A percentile compares a stretch with the other conserved stretches of the same genome.
Conservation (phyloP, 2,113 vertebrate species). For the Gobius niger region DNA sequence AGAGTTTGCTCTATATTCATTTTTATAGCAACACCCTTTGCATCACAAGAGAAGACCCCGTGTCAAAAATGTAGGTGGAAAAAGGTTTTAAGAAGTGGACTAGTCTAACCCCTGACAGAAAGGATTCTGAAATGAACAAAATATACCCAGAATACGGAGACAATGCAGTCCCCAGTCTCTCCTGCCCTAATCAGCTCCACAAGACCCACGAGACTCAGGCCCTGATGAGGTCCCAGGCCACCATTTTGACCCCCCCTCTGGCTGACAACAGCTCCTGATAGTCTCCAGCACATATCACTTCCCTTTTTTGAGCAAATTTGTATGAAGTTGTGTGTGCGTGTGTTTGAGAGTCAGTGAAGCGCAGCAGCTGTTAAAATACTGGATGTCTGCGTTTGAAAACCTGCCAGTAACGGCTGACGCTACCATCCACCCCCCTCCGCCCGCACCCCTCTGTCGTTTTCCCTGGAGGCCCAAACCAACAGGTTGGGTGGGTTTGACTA, state of each 20-base stretch:
- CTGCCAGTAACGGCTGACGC: constrained; percentile 77
- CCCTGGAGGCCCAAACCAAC: constrained; percentile 55
- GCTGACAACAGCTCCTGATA: constrained; percentile 36
- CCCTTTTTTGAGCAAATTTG: constrained; percentile 19
- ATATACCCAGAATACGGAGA: constrained; percentile 21
- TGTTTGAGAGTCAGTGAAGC: constrained; percentile 51
- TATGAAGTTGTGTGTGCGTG: constrained; percentile 14
- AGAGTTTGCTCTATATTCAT: too few relatives aligned
- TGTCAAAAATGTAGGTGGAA: too few relatives aligned
- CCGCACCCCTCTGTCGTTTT: constrained; percentile 10
- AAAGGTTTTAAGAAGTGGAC: neutral
- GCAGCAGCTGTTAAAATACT: constrained; percentile 80
- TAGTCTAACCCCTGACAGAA: constrained; percentile 2
- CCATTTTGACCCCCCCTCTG: constrained; percentile 6
- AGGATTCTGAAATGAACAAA: constrained; percentile 29
- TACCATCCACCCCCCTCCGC: neutral
- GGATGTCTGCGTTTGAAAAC: constrained; percentile 72
- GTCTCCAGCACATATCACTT: constrained; percentile 37
- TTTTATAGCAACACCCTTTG: too few relatives aligned
- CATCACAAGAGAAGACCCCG: too few relatives aligned
- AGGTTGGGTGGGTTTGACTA: constrained; percentile 69
- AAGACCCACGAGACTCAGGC: constrained; percentile 36
- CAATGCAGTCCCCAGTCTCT: constrained; percentile 23
- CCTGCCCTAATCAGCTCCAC: constrained; percentile 47
- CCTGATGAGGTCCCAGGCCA: constrained; percentile 51